Evolutionary conservation across 2,888 invertebrate species (phyloP).

Genomic region (Therioaphis trifolii): DNA sequence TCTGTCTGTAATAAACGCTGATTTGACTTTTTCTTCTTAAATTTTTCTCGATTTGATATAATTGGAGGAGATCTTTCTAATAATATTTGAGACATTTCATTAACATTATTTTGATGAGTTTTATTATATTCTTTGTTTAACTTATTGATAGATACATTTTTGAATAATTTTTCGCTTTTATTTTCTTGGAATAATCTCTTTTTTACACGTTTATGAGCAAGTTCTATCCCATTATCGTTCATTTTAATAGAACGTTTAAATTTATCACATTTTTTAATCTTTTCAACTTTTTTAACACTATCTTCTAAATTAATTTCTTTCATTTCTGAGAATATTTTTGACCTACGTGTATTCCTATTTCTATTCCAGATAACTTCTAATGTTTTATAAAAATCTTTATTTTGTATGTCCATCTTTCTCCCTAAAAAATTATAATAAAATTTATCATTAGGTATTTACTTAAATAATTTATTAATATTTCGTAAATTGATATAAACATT

Average conservation of each 20-base stretch:
- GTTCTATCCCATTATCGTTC: background rate
- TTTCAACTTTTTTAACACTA: slow-evolving; percentile 23
- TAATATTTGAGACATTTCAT: background rate
- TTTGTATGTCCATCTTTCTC: slow-evolving; percentile 36
- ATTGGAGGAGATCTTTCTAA: background rate
- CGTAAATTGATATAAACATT: too few relatives aligned
- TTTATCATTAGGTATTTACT: too few relatives aligned
- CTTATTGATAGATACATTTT: too few relatives aligned
- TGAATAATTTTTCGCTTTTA: background rate
- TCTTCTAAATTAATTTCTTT: slow-evolving; percentile 46
- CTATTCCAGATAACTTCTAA: slow-evolving; percentile 51
- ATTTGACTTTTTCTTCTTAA: background rate
- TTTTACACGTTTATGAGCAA: slow-evolving; percentile 27
- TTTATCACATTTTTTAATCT: background rate
- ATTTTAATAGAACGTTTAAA: background rate
- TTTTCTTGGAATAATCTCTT: slow-evolving; percentile 38
- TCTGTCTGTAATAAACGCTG: background rate
- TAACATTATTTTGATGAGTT: too few relatives aligned
- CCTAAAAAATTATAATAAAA: too few relatives aligned
- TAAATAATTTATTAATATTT: too few relatives aligned
- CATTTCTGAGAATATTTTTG: slow-evolving; percentile 2
- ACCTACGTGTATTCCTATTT: background rate
- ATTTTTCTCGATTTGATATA: background rate
- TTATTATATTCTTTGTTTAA: background rate
- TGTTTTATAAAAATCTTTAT: background rate